These are phyloP conservation scores for Calliopsis andreniformis DNA, from an alignment of 1,140 invertebrate genomes.

Conservation along the genomic window DNA sequence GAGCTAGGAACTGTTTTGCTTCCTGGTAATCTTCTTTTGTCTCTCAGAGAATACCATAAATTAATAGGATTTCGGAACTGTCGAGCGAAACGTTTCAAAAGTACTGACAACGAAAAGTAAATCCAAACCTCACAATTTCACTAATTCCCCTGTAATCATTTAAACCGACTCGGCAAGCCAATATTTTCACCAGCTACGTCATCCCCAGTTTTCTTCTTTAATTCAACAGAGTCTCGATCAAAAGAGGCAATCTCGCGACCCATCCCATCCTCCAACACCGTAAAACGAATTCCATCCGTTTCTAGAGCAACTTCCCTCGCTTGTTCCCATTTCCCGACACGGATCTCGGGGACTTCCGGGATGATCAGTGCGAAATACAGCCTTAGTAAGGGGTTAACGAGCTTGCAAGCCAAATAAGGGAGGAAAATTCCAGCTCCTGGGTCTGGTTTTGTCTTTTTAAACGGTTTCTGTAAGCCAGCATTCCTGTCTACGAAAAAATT, in stretches of 20 bases:
- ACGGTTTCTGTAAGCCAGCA: not conserved
- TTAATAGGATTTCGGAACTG: no score
- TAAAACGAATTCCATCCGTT: constrained; percentile 30
- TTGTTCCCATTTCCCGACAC: constrained; percentile 13
- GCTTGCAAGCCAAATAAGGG: constrained; percentile 23
- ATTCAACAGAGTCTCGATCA: not conserved
- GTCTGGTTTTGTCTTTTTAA: constrained; percentile 15
- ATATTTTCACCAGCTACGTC: not conserved
- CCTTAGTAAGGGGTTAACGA: constrained; percentile 36
- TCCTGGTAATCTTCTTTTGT: no score
- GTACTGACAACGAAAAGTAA: no score
- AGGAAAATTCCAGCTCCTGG: constrained; percentile 8
- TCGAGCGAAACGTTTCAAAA: no score
- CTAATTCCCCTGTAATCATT: not conserved
- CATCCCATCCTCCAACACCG: not conserved
- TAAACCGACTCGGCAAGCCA: not conserved
- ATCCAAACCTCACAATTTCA: not conserved
- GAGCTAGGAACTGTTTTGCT: no score
- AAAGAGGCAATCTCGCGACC: constrained; percentile 3
- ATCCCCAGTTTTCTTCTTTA: constrained; percentile 5
- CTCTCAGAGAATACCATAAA: no score
- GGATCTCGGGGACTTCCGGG: constrained; percentile 7
- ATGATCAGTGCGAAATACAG: constrained; percentile 19
- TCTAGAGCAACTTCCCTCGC: not conserved
- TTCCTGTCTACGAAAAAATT: no score